Evolutionary conservation across 2,113 vertebrate genomes (phyloP).

Genomic region (Nycticorax nycticorax): DNA sequence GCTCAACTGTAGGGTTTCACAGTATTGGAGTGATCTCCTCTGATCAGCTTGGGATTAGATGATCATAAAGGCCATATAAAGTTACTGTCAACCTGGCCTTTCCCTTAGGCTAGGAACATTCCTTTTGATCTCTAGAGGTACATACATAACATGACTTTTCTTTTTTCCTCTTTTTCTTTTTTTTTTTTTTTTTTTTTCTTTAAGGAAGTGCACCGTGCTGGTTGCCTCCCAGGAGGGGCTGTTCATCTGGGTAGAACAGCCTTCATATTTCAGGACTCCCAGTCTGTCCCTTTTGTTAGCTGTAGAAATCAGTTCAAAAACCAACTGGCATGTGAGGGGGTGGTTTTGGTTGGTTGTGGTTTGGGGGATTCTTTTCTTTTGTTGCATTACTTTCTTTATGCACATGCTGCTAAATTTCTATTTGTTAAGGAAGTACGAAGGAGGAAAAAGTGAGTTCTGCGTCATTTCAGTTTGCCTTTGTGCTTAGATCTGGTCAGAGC

Average conservation of each 20-base stretch:
- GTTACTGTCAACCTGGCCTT: neutral
- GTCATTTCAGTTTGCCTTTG: slow-evolving; percentile 53
- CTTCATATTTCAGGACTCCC: neutral
- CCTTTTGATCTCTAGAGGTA: neutral
- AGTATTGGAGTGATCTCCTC: neutral
- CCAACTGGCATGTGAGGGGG: slow-evolving; percentile 9
- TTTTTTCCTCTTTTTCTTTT: fast-evolving
- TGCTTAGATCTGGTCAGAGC: slow-evolving; percentile 53
- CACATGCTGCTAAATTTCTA: slow-evolving; percentile 30
- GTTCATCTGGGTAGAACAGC: neutral
- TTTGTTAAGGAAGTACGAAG: slow-evolving; percentile 58
- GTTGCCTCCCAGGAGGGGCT: neutral
- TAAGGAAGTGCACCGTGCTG: neutral
- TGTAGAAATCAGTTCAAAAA: neutral
- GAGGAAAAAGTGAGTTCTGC: slow-evolving; percentile 39
- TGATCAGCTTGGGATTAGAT: neutral
- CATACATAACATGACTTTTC: neutral
- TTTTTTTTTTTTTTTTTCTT: neutral
- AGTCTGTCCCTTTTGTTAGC: neutral
- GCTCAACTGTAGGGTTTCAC: neutral
- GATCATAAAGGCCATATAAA: neutral
- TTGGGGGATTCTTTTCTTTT: slow-evolving; percentile 12
- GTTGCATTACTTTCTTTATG: slow-evolving; percentile 8
- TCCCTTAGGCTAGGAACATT: neutral
- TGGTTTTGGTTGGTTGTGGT: slow-evolving; percentile 12